Evolutionary conservation across 2,797 vertebrate genomes (phyloP).

Genomic region (Chaetodon trifasciatus): DNA sequence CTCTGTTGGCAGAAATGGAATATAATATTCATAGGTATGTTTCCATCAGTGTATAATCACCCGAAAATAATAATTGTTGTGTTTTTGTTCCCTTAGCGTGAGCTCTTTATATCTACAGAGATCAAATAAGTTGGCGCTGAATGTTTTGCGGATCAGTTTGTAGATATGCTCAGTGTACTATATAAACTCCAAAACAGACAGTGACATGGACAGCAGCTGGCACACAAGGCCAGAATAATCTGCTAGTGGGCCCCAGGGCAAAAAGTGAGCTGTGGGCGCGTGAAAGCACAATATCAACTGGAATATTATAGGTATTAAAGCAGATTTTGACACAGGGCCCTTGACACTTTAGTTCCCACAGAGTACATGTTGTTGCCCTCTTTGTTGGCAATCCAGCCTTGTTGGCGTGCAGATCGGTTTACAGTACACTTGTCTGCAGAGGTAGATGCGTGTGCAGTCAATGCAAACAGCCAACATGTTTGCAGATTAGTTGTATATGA

Average conservation of each 20-base stretch:
- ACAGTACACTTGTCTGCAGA: background rate
- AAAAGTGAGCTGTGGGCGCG: background rate
- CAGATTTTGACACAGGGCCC: background rate
- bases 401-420: background rate
- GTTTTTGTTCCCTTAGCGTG: no score
- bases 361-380: background rate
- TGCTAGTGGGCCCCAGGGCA: background rate
- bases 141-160: background rate
- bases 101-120: no score
- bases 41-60: background rate
- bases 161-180: background rate
- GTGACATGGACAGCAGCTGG: background rate
- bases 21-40: no score
- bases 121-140: background rate
- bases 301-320: background rate
- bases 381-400: background rate
- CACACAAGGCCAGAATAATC: background rate
- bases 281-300: background rate
- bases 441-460: background rate
- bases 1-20: no score
- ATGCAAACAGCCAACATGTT: background rate
- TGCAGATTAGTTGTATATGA: background rate
- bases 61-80: no score
- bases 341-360: background rate
- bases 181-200: background rate